Percentiles rank a stretch among this genome's conserved stretches.
phyloP scores from a whole-genome alignment of 2,113 vertebrate genomes.

The Xerus inauris region DNA sequence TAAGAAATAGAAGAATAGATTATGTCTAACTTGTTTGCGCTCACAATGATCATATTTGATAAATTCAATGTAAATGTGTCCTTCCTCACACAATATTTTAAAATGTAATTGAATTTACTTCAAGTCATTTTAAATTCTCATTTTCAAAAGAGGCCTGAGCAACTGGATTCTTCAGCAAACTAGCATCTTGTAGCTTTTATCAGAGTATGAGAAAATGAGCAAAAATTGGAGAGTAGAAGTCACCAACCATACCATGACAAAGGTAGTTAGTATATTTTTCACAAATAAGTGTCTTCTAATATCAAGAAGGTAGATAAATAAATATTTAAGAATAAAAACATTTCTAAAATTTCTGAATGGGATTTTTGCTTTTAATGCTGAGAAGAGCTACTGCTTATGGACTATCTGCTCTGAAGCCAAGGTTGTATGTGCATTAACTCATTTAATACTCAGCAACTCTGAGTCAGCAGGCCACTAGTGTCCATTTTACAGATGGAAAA shows the following conservation, averaged over 20 bases:
- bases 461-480: neutral
- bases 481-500: neutral
- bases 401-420: neutral
- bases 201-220: neutral
- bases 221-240: neutral
- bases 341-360: neutral
- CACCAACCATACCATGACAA: neutral
- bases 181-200: neutral
- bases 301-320: neutral
- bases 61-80: neutral
- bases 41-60: neutral
- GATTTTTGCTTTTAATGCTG: neutral
- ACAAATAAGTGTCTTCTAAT: neutral
- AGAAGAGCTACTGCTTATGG: no score
- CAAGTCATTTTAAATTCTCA: neutral
- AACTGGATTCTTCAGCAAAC: neutral
- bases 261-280: neutral
- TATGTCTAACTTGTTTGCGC: neutral
- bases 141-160: neutral
- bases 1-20: neutral
- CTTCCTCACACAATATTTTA: neutral
- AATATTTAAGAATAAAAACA: neutral
- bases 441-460: neutral
- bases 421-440: rapidly evolving
- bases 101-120: slow-evolving; percentile 2